phyloP scores from a whole-genome alignment of 2,888 invertebrate genomes.

The Nemoura dubitans region DNA sequence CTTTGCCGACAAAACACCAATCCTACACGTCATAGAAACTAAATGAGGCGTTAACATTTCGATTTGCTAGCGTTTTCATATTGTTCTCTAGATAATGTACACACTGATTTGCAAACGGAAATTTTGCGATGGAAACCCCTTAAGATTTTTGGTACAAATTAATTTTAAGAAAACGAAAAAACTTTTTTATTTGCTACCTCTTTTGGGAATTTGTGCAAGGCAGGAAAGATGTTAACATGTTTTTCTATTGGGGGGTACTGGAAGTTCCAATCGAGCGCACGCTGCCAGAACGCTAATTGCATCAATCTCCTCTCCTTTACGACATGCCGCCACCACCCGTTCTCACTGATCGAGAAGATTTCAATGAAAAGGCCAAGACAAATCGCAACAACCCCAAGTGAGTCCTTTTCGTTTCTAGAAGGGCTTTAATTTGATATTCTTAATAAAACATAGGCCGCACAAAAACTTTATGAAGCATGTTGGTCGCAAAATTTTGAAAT shows the following conservation, averaged over 20 bases:
- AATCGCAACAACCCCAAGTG: background rate
- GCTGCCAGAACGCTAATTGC: background rate
- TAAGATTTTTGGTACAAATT: background rate
- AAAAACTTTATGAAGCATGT: background rate
- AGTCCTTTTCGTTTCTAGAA: background rate
- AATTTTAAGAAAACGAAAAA: background rate
- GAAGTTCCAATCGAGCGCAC: background rate
- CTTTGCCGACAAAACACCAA: slow-evolving; percentile 36
- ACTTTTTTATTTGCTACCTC: background rate
- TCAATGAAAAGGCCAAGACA: background rate
- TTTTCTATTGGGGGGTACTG: too few species aligned
- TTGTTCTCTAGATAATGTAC: background rate
- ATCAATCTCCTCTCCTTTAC: background rate
- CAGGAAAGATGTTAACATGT: too few species aligned
- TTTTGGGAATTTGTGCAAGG: background rate
- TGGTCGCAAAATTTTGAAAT: background rate
- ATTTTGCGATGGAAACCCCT: background rate
- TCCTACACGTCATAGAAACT: slow-evolving; percentile 15
- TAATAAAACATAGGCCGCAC: background rate
- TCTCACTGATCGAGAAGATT: background rate
- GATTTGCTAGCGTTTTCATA: background rate
- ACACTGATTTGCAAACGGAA: background rate
- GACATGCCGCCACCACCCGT: background rate
- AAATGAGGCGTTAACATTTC: slow-evolving; percentile 35
- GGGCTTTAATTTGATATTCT: background rate